Evolutionary conservation across 2,888 invertebrate species (phyloP).

Genomic region (Eupithecia insigniata): DNA sequence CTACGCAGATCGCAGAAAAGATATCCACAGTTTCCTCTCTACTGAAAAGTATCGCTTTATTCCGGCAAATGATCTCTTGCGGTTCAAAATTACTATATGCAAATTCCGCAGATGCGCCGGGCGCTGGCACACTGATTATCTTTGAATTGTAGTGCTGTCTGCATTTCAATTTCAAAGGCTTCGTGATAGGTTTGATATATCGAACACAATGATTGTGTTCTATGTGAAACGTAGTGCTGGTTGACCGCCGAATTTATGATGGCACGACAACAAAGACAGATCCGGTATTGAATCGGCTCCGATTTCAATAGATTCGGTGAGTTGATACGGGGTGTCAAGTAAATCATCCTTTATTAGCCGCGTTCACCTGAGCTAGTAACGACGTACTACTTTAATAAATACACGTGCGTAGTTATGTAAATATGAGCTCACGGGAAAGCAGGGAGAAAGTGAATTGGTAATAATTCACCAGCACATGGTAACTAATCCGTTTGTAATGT

Average conservation of each 20-base stretch:
- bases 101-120: constrained; percentile 41
- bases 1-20: constrained; percentile 77
- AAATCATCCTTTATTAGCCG: constrained; percentile 34
- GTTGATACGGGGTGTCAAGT: constrained; percentile 33
- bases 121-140: constrained; percentile 36
- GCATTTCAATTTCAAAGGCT: constrained; percentile 44
- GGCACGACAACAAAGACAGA: constrained; percentile 58
- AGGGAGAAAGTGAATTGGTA: constrained; percentile 44
- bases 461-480: constrained; percentile 45
- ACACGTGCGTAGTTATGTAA: constrained; percentile 30
- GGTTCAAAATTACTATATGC: constrained; percentile 58
- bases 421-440: constrained; percentile 32
- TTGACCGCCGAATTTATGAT: constrained; percentile 60
- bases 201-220: constrained; percentile 44
- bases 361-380: constrained; percentile 11
- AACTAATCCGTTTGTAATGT: constrained; percentile 49
- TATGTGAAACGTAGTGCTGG: constrained; percentile 58
- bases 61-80: constrained; percentile 59
- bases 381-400: constrained; percentile 10
- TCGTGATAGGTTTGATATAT: constrained; percentile 43
- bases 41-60: constrained; percentile 57
- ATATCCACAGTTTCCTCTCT: constrained; percentile 61
- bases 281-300: constrained; percentile 48
- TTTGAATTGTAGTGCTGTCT: constrained; percentile 40
- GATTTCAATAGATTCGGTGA: constrained; percentile 32